Conservation (phyloP, 2,113 vertebrate species). For the Hippocampus guttulatus region DNA sequence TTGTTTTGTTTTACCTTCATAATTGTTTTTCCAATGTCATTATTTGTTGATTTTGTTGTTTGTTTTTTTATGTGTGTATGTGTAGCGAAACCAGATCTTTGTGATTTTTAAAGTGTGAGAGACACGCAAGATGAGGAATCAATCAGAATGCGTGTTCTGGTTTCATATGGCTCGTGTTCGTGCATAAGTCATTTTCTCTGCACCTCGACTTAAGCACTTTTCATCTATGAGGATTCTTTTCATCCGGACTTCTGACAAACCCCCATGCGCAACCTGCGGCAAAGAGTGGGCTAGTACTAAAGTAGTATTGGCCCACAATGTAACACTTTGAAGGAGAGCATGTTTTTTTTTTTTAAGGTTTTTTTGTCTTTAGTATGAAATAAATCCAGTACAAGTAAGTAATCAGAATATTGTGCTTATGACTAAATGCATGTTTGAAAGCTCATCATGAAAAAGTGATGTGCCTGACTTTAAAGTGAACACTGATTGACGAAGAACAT, state of each 20-base stretch:
- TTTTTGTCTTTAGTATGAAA: too few relatives aligned
- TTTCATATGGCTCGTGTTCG: not conserved
- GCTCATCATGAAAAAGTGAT: too few relatives aligned
- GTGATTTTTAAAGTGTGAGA: too few relatives aligned
- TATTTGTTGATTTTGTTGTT: conserved; percentile 7
- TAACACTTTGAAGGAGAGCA: too few relatives aligned
- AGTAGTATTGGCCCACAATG: too few relatives aligned
- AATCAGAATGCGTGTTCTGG: not conserved
- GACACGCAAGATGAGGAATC: not conserved
- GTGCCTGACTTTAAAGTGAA: too few relatives aligned
- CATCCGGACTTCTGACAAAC: not conserved
- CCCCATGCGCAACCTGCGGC: not conserved
- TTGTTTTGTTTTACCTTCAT: not conserved
- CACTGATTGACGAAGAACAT: too few relatives aligned
- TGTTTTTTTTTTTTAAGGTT: too few relatives aligned
- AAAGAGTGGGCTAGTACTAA: not conserved
- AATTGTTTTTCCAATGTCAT: not conserved
- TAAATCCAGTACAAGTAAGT: too few relatives aligned
- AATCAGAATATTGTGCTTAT: too few relatives aligned
- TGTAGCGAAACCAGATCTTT: not conserved
- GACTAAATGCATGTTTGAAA: too few relatives aligned
- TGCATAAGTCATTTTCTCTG: not conserved
- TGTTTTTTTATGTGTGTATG: not conserved
- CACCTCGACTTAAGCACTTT: not conserved
- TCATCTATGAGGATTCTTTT: not conserved